These are phyloP conservation scores for Hirudo medicinalis DNA, from an alignment of 1,140 invertebrate genomes.

Conservation along the genomic window DNA sequence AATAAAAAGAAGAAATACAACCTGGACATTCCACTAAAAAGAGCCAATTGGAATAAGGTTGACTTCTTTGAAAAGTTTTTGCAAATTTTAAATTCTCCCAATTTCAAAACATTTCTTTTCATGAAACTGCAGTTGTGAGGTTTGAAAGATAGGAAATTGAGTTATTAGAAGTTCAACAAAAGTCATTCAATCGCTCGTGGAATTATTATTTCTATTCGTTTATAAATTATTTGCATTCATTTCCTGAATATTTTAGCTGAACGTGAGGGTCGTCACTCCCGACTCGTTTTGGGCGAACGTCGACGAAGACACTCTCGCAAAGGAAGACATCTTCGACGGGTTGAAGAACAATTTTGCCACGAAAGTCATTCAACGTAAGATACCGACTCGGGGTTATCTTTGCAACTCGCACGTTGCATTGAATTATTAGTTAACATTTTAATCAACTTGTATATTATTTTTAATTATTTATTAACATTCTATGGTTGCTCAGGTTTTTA, in stretches of 20 bases:
- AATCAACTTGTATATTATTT: too few relatives aligned
- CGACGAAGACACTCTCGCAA: slow-evolving; percentile 76
- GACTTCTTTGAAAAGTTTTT: too few relatives aligned
- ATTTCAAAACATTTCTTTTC: too few relatives aligned
- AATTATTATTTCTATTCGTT: too few relatives aligned
- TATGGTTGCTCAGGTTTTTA: too few relatives aligned
- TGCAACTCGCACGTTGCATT: neutral
- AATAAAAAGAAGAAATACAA: slow-evolving; percentile 74
- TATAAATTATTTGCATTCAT: neutral
- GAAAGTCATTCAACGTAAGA: slow-evolving; percentile 48
- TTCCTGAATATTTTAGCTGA: neutral
- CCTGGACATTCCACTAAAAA: slow-evolving; percentile 64
- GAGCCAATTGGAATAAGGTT: slow-evolving; percentile 50
- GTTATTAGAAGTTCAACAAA: too few relatives aligned
- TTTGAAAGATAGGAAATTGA: too few relatives aligned
- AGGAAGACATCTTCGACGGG: slow-evolving; percentile 62
- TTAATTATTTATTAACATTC: too few relatives aligned
- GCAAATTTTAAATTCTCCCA: too few relatives aligned
- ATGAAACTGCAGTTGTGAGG: too few relatives aligned
- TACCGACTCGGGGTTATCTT: neutral
- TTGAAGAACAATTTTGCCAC: slow-evolving; percentile 72
- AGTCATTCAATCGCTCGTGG: too few relatives aligned
- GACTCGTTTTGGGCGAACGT: slow-evolving; percentile 90
- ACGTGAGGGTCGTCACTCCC: slow-evolving; percentile 47
- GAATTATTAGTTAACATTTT: too few relatives aligned